Evolutionary conservation across 2,797 vertebrate species (phyloP).

Genomic region (Scolopax rusticola): DNA sequence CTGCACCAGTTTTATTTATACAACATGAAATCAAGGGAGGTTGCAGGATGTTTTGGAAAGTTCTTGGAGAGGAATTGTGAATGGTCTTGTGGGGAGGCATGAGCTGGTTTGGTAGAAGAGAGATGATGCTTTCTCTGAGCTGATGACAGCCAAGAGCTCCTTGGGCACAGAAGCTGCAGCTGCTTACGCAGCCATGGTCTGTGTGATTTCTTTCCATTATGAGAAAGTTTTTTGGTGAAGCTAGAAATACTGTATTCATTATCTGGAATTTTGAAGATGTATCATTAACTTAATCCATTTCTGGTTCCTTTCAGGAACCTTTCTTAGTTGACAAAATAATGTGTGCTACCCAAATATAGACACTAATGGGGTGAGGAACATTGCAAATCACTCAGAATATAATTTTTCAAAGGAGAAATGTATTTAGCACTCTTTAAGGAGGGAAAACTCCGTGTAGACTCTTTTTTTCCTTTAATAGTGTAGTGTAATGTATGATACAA

Average conservation of each 20-base stretch:
- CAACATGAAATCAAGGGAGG: not conserved
- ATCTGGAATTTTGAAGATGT: not conserved
- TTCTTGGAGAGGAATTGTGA: not conserved
- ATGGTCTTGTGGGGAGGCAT: not conserved
- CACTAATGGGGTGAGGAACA: not conserved
- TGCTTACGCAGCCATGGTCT: not conserved
- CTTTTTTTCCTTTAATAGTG: not conserved
- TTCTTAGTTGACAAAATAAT: not conserved
- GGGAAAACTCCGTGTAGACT: not conserved
- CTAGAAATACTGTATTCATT: not conserved
- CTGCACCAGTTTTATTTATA: not conserved
- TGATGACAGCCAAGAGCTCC: not conserved
- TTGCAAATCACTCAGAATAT: not conserved
- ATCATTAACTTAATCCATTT: not conserved
- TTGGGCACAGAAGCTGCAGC: not conserved
- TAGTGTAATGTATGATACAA: accelerated
- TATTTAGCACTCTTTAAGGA: not conserved
- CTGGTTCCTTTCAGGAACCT: not conserved
- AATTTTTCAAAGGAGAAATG: not conserved
- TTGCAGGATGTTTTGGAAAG: not conserved
- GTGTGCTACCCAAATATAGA: not conserved
- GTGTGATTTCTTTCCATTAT: not conserved
- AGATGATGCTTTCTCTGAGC: not conserved
- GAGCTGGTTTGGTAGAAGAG: not conserved
- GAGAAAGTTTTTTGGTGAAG: not conserved